These are phyloP conservation scores for Rhinoptilus africanus DNA, from an alignment of 2,113 vertebrate genomes.

Conservation along the genomic window DNA sequence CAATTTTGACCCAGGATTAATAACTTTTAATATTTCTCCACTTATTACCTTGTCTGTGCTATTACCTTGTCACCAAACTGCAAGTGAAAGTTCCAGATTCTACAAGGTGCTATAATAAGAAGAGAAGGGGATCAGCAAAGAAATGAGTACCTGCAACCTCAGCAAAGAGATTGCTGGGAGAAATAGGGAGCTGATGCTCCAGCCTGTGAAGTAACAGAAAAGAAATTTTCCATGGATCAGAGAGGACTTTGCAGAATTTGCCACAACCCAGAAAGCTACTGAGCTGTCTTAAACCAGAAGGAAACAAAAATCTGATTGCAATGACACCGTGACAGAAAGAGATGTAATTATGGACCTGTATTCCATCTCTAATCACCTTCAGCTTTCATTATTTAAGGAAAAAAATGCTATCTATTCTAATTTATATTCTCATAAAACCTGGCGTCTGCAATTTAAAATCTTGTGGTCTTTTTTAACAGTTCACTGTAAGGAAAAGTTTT, in stretches of 20 bases:
- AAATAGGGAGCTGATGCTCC: background rate
- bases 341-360: background rate
- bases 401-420: background rate
- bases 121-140: background rate
- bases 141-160: background rate
- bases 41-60: background rate
- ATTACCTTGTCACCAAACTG: background rate
- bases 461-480: background rate
- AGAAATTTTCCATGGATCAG: background rate
- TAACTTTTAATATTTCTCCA: background rate
- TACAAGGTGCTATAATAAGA: background rate
- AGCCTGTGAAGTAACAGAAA: background rate
- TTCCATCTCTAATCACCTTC: background rate
- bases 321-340: background rate
- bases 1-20: background rate
- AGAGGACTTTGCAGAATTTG: background rate
- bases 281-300: background rate
- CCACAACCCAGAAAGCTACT: accelerated
- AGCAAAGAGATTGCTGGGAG: background rate
- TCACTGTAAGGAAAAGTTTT: background rate
- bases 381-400: background rate
- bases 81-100: background rate
- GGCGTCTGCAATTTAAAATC: background rate
- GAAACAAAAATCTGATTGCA: background rate
- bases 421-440: background rate